Evolutionary conservation across 2,797 vertebrate genomes (phyloP), one percentile per base, ranked within the genome.

Genomic region (Spea hammondii): DNA sequence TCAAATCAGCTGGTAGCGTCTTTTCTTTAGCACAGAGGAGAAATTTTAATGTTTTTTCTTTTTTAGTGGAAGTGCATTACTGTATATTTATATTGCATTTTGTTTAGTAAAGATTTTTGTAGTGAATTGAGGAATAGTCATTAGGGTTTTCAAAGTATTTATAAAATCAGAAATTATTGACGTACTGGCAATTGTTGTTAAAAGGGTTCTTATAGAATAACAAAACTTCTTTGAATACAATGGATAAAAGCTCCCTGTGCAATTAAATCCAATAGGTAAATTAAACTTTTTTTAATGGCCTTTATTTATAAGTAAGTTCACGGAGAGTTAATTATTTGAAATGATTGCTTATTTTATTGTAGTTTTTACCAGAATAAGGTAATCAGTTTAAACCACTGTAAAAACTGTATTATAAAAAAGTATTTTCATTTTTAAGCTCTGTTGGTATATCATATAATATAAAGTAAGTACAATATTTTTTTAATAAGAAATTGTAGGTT

Each of bases 291-390:
- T 59, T 4, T 57, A 6, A 17, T 71, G 32, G 10, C 50, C 48
- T 55, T 70, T 76, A 76, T 60, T 80, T 14, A 32, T 57, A 10
- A 9, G 73, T 66, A 76, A 72, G 71, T 66, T 76, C 73, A 80
- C 17, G 47, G 57, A 55, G 67, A 50, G 73, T 50, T 80, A 57
- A 76, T 80, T 76, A 70, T 80, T 71, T 57, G 13, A 76, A 76
- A 76, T 65, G 14, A 59, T 72, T 53, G 67, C 67, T 67, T 75
- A 53, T 65, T 73, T 44, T 72, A 72, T 80, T 75, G 72, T 74
- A 74, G 13, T 60, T 47, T 48, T 51, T 60, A 32, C 12, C 51
- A 53, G 53, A 14, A 55, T 47, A 60, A 55, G 46, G 55, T 70
- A 71, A 66, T 65, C 57, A 64, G 46, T 65, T 4, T n/a, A 55